Conservation (phyloP, 2,888 invertebrate species). For the Philereme transversata region DNA sequence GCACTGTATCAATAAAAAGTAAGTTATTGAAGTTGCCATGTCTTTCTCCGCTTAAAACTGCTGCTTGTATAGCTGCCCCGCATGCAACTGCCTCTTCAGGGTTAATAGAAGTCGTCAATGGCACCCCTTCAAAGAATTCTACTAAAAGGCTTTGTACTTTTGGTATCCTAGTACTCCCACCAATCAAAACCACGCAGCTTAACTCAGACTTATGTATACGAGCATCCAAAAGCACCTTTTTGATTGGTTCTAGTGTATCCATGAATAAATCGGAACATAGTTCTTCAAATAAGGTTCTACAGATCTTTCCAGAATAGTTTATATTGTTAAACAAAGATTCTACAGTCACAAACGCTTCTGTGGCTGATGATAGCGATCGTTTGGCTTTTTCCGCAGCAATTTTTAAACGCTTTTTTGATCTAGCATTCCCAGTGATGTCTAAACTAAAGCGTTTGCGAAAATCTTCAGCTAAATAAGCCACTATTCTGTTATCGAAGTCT, state of each 20-base stretch:
- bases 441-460: conserved; percentile 55
- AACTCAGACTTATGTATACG: conserved; percentile 55
- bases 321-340: conserved; percentile 57
- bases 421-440: conserved; percentile 48
- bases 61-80: conserved; percentile 71
- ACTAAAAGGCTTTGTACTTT: conserved; percentile 56
- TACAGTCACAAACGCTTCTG: conserved; percentile 54
- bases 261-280: conserved; percentile 67
- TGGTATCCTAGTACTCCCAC: conserved; percentile 70
- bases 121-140: conserved; percentile 56
- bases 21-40: conserved; percentile 53
- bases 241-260: conserved; percentile 54
- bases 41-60: conserved; percentile 52
- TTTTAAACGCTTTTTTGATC: conserved; percentile 56
- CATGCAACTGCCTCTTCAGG: conserved; percentile 70
- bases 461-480: conserved; percentile 64
- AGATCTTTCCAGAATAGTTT: conserved; percentile 57
- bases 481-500: conserved; percentile 68
- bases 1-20: conserved; percentile 62
- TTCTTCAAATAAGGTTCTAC: conserved; percentile 62
- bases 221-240: conserved; percentile 57
- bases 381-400: conserved; percentile 63
- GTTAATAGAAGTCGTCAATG: conserved; percentile 56
- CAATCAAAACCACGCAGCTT: conserved; percentile 59
- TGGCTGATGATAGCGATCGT: conserved; percentile 52